Evolutionary conservation across 1,140 invertebrate species (phyloP).

Genomic region (Calliopsis andreniformis): DNA sequence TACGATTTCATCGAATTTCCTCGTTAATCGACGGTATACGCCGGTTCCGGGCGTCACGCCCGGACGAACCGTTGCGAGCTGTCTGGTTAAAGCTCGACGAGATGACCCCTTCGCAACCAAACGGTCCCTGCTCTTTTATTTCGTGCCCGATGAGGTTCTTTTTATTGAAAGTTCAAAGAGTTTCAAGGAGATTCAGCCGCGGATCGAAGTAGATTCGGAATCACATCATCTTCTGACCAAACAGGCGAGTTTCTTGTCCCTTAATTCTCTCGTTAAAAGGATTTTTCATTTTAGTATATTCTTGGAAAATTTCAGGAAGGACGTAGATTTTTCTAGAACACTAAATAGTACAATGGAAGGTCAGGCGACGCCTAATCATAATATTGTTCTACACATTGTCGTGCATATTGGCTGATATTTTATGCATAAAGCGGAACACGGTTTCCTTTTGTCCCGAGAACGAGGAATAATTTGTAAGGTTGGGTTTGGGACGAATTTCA

Average conservation of each 20-base stretch:
- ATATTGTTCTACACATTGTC: not conserved
- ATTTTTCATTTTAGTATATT: no score
- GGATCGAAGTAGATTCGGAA: constrained; percentile 5
- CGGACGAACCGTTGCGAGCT: constrained; percentile 46
- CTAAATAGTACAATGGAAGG: not conserved
- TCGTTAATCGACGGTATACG: constrained; percentile 69
- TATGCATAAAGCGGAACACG: not conserved
- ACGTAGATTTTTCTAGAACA: not conserved
- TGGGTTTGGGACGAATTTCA: not conserved
- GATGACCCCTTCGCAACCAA: constrained; percentile 39
- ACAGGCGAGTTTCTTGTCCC: not conserved
- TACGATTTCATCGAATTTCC: constrained; percentile 73
- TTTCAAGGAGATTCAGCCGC: not conserved
- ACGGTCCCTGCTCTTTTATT: constrained; percentile 25
- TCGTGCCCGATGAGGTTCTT: not conserved
- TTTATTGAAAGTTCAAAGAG: constrained; percentile 31
- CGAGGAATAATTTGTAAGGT: not conserved
- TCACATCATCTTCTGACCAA: not conserved
- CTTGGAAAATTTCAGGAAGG: no score
- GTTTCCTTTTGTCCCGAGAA: not conserved
- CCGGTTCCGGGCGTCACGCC: constrained; percentile 60
- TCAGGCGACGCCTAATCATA: not conserved
- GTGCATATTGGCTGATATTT: not conserved
- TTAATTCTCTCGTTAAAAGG: no score
- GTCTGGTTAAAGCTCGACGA: constrained; percentile 42